Conservation (phyloP, 2,797 vertebrate genomes). For the Darevskia mixta region DNA sequence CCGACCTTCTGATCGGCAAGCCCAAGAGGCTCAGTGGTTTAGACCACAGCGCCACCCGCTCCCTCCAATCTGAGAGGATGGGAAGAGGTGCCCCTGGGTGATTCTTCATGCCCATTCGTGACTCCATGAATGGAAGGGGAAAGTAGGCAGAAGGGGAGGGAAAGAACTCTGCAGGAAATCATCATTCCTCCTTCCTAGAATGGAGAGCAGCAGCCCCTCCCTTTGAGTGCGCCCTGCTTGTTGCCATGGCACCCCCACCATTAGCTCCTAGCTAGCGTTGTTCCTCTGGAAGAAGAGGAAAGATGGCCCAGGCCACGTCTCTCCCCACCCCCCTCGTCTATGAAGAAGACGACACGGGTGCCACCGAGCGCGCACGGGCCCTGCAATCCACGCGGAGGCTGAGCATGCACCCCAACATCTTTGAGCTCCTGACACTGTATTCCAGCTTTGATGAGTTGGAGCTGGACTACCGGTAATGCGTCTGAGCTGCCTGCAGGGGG, state of each 20-base stretch:
- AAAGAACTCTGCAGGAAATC: constrained; percentile 1
- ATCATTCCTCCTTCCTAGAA: not conserved
- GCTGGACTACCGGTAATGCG: not conserved
- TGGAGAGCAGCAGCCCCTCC: not conserved
- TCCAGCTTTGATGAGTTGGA: not conserved
- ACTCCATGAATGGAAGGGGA: not conserved
- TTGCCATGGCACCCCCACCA: constrained; percentile 39
- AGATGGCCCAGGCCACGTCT: not conserved
- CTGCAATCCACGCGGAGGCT: not conserved
- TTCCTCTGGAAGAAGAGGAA: not conserved
- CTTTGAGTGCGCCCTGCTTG: not conserved
- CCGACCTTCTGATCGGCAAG: too few species aligned
- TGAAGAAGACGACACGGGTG: not conserved
- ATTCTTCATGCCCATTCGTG: not conserved
- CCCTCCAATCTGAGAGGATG: not conserved
- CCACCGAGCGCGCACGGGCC: not conserved
- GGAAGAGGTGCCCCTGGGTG: not conserved
- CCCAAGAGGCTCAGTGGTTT: too few species aligned
- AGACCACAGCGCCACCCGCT: too few species aligned
- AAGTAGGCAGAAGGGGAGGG: not conserved
- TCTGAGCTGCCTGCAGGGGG: not conserved
- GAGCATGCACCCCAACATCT: not conserved
- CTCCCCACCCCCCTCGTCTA: too few species aligned
- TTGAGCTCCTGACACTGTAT: constrained; percentile 29
- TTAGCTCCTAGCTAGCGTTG: not conserved